phyloP scores from a whole-genome alignment of 2,113 vertebrate species.

The Cygnus buccinator region DNA sequence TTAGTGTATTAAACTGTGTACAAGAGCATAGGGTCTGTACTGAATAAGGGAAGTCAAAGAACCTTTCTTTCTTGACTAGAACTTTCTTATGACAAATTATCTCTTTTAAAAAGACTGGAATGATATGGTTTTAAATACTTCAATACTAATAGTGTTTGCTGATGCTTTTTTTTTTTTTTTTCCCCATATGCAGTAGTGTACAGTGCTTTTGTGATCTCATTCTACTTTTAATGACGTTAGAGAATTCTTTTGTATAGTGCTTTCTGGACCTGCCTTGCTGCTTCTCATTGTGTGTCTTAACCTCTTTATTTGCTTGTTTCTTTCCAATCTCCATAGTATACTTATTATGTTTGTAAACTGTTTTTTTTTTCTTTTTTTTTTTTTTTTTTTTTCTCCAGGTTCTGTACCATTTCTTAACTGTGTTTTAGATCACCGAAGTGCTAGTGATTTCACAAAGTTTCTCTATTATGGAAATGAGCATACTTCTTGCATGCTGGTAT shows the following conservation, averaged over 20 bases:
- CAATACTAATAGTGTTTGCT: not conserved
- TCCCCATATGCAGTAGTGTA: not conserved
- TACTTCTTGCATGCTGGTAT: not conserved
- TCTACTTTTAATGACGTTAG: not conserved
- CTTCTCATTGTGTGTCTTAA: not conserved
- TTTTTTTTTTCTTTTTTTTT: not conserved
- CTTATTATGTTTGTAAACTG: no score
- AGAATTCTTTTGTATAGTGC: not conserved
- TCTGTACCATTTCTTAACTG: not conserved
- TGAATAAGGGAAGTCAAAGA: not conserved
- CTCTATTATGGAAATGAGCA: not conserved
- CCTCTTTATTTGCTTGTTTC: not conserved
- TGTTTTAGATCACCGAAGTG: not conserved
- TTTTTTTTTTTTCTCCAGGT: not conserved
- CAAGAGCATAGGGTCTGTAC: not conserved
- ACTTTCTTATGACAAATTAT: not conserved
- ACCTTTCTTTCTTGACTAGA: not conserved
- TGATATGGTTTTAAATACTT: not conserved
- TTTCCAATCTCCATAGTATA: no score
- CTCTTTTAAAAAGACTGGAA: not conserved
- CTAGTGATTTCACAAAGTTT: not conserved
- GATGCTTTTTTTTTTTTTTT: not conserved
- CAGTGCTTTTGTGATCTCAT: not conserved
- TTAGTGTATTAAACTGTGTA: not conserved
- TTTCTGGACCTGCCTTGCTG: not conserved